Evolutionary conservation across 1,140 invertebrate genomes (phyloP).

Genomic region (Linepithema humile): DNA sequence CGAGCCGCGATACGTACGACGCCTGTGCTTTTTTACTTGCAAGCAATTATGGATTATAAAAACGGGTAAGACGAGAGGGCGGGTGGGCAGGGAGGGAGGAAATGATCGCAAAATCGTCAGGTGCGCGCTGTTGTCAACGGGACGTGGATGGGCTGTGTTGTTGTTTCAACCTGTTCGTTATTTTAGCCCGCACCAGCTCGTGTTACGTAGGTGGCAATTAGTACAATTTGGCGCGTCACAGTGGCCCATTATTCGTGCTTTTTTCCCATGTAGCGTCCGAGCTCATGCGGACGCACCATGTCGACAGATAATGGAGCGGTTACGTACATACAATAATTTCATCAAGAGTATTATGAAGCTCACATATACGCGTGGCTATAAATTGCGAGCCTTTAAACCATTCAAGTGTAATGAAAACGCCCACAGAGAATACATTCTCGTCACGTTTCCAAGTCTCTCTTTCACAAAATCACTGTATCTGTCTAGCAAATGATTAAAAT

Average conservation of each 20-base stretch:
- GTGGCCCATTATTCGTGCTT: constrained; percentile 51
- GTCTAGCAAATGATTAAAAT: not conserved
- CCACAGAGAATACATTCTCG: not conserved
- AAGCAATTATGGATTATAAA: constrained; percentile 58
- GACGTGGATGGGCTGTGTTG: constrained; percentile 12
- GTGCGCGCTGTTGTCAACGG: not conserved
- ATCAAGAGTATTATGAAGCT: not conserved
- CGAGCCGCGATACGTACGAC: constrained; percentile 41
- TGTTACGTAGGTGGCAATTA: constrained; percentile 51
- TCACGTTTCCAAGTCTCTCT: not conserved
- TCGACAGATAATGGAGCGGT: constrained; percentile 33
- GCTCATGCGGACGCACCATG: constrained; percentile 32
- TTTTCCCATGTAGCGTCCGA: constrained; percentile 47
- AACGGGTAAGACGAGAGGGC: not conserved
- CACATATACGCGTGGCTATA: not conserved
- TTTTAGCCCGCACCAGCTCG: constrained; percentile 49
- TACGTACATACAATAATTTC: not conserved
- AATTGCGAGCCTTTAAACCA: not conserved
- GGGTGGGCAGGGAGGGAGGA: not conserved
- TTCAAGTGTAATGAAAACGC: not conserved
- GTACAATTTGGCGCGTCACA: constrained; percentile 54
- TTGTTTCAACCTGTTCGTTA: constrained; percentile 41
- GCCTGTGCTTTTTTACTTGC: constrained; percentile 65
- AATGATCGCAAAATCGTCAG: constrained; percentile 11
- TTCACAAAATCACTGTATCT: not conserved